Base-by-base conservation (phyloP, 1,140 invertebrate genomes). In the Bicyclus anynana region DNA sequence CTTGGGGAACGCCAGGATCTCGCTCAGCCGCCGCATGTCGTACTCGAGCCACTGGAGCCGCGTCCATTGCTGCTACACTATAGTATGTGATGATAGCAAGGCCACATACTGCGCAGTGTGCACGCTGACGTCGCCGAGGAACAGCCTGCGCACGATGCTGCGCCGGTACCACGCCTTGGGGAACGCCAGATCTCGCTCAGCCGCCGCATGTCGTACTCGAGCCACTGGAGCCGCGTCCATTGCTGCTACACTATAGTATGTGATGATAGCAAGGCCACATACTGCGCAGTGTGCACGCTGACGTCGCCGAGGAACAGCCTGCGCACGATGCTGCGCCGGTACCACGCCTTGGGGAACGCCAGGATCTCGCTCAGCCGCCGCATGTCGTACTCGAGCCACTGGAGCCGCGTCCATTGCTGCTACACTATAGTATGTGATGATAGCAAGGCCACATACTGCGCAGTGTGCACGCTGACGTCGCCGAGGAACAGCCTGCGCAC, bases 361-460 rank as follows among this genome's bases (percentile, higher is more conserved):
- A 99, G 87, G n/a, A 67, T 99, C 89, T 99, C 98, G 0, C 96
- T 97, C 53, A 99, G 84, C n/a, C 98, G 91, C 49, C 98, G 91
- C 97, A 99, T 99, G 81, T 99, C 98, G 84, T 99, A 99, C 78
- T n/a, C n/a, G n/a, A n/a, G n/a, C n/a, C n/a, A n/a, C n/a, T n/a
- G n/a, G n/a, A n/a, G n/a, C n/a, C n/a, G n/a, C n/a, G n/a, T n/a
- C n/a, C n/a, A n/a, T n/a, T n/a, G n/a, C n/a, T n/a, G n/a, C n/a
- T n/a, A n/a, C n/a, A n/a, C n/a, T n/a, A n/a, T n/a, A n/a, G n/a
- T n/a, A n/a, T n/a, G n/a, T 35, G 3, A 35, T 51, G 53, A 23
- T 42, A 50, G 27, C 37, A 26, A 40, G 27, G 17, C n/a, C 17
- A 52, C 7, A 9, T 52, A 55, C 51, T 48, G 59, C 14, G 18